Percentiles rank a stretch among this genome's conserved stretches.
Conservation (phyloP, 2,113 vertebrate species). For the Oxyura jamaicensis region DNA sequence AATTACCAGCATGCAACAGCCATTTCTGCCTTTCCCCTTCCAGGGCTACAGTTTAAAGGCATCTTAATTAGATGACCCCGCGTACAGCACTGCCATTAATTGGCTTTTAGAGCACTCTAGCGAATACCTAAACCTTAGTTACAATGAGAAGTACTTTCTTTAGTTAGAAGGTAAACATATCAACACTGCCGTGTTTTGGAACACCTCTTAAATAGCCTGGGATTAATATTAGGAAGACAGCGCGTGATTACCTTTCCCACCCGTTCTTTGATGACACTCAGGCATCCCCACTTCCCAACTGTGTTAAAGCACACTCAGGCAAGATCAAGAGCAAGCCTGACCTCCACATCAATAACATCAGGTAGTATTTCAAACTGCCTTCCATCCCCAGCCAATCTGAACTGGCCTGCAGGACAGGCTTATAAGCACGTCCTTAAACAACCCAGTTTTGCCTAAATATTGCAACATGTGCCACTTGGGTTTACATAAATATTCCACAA, state of each 20-base stretch:
- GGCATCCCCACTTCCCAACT: background rate
- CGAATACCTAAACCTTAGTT: background rate
- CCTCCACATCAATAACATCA: background rate
- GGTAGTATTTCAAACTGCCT: background rate
- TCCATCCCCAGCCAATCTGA: background rate
- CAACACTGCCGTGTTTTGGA: background rate
- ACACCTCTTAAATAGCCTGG: background rate
- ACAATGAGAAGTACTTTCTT: background rate
- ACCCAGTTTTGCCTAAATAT: conserved; percentile 2
- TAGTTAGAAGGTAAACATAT: conserved; percentile 7
- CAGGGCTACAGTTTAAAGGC: conserved; percentile 11
- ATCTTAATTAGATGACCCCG: conserved; percentile 16
- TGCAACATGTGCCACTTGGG: background rate
- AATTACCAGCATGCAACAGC: conserved; percentile 12
- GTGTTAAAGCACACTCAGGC: background rate
- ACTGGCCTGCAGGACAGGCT: background rate
- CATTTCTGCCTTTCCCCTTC: background rate
- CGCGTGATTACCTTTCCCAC: background rate
- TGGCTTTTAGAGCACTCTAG: background rate
- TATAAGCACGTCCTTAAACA: background rate
- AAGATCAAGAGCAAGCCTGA: background rate
- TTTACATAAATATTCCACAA: conserved; percentile 7
- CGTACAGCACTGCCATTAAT: background rate
- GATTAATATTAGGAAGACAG: background rate
- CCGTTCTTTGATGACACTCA: background rate